Percentiles rank a stretch among this genome's conserved stretches.
Conservation (phyloP, 1,140 invertebrate genomes). For the Sminthurinus signatus region DNA sequence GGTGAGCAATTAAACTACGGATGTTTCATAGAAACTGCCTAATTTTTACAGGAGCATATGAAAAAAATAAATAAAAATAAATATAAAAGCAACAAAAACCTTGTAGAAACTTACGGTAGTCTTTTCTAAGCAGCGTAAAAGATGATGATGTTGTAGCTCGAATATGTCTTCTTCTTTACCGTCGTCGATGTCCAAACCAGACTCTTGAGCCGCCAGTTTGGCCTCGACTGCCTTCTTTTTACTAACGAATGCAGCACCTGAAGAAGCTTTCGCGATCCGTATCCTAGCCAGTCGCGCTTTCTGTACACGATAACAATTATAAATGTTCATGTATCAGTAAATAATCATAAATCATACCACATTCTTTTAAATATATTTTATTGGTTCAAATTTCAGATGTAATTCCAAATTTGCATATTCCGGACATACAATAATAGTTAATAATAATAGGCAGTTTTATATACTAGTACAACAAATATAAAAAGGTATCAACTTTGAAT, state of each 20-base stretch:
- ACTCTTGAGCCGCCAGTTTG: constrained; percentile 80
- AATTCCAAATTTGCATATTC: no score
- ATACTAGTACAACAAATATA: no score
- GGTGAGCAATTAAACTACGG: no score
- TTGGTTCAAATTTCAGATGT: no score
- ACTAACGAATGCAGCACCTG: constrained; percentile 95
- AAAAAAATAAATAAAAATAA: neutral
- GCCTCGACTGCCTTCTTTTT: constrained; percentile 99
- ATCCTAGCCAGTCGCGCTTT: constrained; percentile 97
- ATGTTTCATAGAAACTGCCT: no score
- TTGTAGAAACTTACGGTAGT: constrained; percentile 73
- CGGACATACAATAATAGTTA: no score
- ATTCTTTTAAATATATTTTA: no score
- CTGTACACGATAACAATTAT: constrained; percentile 52
- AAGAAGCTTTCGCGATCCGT: constrained; percentile 96
- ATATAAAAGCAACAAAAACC: neutral
- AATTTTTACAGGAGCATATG: neutral
- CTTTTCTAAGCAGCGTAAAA: constrained; percentile 94
- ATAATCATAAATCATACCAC: no score
- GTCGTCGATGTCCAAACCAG: constrained; percentile 80
- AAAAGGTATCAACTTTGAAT: no score
- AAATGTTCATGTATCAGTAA: no score
- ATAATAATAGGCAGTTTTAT: no score
- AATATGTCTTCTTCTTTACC: constrained; percentile 94
- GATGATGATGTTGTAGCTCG: constrained; percentile 97